Evolutionary conservation across 2,888 invertebrate genomes (phyloP), one percentile per base, ranked within the genome.

Genomic region (Alviniconcha strummeri): DNA sequence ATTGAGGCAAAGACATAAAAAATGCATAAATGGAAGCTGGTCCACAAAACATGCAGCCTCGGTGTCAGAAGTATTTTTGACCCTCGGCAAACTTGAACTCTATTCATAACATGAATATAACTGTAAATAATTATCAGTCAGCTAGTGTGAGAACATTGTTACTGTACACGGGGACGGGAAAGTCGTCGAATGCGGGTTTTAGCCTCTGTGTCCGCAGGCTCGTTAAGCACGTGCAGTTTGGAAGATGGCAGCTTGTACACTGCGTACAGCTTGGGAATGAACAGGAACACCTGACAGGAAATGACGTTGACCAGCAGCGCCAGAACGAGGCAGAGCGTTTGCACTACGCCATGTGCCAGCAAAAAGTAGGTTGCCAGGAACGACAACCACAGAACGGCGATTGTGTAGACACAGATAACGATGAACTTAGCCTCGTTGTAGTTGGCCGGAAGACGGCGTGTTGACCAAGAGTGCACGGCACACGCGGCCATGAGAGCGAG

Each of bases 341-440:
- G 88, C 75, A 82, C 75, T 17, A 64, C 75, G 55, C 75, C 74
- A 8, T 9, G 17, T 3, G 52, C 75, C 81, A 76, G 9, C 19
- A 88, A 86, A 67, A 90, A 88, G 78, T 88, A 91, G 75, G 88
- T 87, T n/a, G 90, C 89, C 67, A 91, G 82, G 84, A 90, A 90
- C n/a, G 89, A 89, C n/a, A 90, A 80, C 90, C 90, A 90, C 67
- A 91, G 88, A 36, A 91, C 86, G 17, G 89, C 83, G 36, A 90
- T 90, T 9, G 90, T 89, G 86, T 89, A 91, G 6, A 91, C 89
- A 75, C 88, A 90, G 72, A 91, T 85, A 6, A 87, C 85, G 71
- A 90, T 90, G 83, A 89, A 90, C 74, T 89, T 87, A 3, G 90
- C 89, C 81, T 91, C 91, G 87, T 91, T 91, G 87, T 88, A 91